A percentile compares a stretch with the other conserved stretches of the same genome.
Conservation (phyloP, 2,888 invertebrate species). For the Epinotia demarniana region DNA sequence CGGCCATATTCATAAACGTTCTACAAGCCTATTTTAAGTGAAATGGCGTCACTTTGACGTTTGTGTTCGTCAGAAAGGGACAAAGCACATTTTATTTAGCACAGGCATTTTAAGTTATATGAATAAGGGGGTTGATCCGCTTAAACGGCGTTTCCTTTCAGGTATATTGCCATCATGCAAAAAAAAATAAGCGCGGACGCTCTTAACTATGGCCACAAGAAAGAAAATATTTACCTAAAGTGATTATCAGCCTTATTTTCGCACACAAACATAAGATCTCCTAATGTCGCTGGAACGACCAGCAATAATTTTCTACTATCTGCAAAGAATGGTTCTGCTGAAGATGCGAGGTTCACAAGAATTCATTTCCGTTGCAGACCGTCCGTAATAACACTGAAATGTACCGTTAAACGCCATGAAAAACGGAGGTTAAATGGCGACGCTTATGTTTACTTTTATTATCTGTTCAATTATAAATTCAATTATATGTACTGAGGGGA, state of each 20-base stretch:
- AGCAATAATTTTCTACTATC: conserved; percentile 18
- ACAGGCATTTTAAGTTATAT: too few relatives aligned
- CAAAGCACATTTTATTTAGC: too few relatives aligned
- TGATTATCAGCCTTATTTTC: neutral
- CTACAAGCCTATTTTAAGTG: too few relatives aligned
- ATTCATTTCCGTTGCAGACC: conserved; percentile 32
- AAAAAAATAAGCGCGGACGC: too few relatives aligned
- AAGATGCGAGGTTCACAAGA: conserved; percentile 14
- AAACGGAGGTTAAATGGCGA: neutral
- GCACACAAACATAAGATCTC: neutral
- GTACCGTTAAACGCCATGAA: conserved; percentile 1
- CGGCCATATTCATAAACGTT: too few relatives aligned
- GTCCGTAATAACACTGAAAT: conserved; percentile 23
- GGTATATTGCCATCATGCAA: too few relatives aligned
- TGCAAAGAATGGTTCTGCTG: conserved; percentile 1
- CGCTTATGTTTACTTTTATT: neutral
- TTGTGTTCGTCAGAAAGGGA: too few relatives aligned
- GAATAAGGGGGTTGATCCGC: too few relatives aligned
- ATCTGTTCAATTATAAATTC: conserved; percentile 1
- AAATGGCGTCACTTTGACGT: too few relatives aligned
- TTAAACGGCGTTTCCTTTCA: too few relatives aligned
- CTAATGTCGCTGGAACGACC: neutral
- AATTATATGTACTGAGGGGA: neutral
- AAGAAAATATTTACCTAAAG: neutral
- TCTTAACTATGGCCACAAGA: too few relatives aligned